Evolutionary conservation across 2,888 invertebrate genomes (phyloP), one percentile per base, ranked within the genome.

Genomic region (Hermodice carunculata): DNA sequence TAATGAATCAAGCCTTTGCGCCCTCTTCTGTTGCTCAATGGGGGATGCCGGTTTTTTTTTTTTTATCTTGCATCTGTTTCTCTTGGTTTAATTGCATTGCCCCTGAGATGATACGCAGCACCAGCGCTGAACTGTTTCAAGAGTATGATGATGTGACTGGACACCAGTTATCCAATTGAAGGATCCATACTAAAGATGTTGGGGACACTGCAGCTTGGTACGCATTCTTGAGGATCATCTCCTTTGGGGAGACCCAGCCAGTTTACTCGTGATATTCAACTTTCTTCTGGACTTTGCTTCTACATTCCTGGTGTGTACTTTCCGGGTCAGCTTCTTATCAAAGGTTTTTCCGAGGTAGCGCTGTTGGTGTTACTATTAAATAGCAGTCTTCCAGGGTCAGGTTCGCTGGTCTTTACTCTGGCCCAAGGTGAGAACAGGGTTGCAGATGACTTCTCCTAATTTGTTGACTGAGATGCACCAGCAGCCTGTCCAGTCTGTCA

Each of bases 391-490:
- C 22, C 17, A 56, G n/a, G n/a, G 1, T 66, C 28, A 61, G 24
- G 2, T n/a, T 49, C 1, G n/a, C 29, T 46, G 34, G 32, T 24
- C 31, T 42, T 61, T 22, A 42, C 44, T 31, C 43, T 61, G 0
- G 48, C 17, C 22, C 57, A 61, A 42, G 57, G 14, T 3, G 57
- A 29, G 46, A 58, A 66, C 1, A 66, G 58, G 14, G 53, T 58
- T 2, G 58, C 56, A 26, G 24, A 53, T 74, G 19, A 69, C 71
- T 24, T 74, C 69, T 24, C 66, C 68, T 11, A n/a, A n/a, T n/a
- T n/a, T 74, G 68, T 42, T 74, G 66, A 67, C n/a, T 17, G 51
- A 31, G 6, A 66, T 49, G 34, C 43, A 61, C 61, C 61, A 66
- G 22, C 44, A 19, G 2, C 57, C 43, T n/a, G 61, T 53, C 69